These are phyloP conservation scores for Dendrocopos noguchii DNA, from an alignment of 2,113 vertebrate genomes.

Conservation along the genomic window DNA sequence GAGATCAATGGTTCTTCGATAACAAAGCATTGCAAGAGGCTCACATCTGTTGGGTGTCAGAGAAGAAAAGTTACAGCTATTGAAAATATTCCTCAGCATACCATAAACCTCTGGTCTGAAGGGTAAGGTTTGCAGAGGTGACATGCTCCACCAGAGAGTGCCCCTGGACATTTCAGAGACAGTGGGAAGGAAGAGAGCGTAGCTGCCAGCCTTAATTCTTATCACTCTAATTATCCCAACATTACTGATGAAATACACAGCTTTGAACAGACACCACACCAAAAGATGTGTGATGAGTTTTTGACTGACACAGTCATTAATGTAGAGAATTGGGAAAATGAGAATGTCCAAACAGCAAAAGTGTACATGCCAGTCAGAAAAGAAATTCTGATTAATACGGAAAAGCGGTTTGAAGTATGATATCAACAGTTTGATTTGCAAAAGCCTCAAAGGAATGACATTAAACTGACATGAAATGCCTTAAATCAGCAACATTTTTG, in stretches of 20 bases:
- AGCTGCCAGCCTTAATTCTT: not conserved
- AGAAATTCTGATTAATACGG: not conserved
- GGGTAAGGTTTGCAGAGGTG: not conserved
- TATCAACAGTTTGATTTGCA: not conserved
- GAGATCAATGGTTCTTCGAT: not conserved
- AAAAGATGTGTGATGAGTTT: not conserved
- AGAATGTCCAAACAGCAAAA: not conserved
- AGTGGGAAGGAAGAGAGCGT: not conserved
- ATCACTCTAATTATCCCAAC: not conserved
- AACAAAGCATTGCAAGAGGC: not conserved
- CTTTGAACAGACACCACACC: not conserved
- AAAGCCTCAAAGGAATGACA: not conserved
- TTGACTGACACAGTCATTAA: not conserved
- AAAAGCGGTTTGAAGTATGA: not conserved
- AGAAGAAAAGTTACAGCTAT: not conserved
- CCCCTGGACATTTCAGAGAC: not conserved
- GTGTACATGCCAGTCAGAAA: not conserved
- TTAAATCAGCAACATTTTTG: not conserved
- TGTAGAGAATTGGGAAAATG: not conserved
- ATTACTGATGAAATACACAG: accelerated
- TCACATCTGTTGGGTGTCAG: not conserved
- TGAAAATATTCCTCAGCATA: not conserved
- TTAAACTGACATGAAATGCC: not conserved
- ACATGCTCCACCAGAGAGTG: not conserved
- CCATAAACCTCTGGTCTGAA: not conserved